Conservation (phyloP, 2,797 vertebrate genomes). For the Catamblyrhynchus diadema region DNA sequence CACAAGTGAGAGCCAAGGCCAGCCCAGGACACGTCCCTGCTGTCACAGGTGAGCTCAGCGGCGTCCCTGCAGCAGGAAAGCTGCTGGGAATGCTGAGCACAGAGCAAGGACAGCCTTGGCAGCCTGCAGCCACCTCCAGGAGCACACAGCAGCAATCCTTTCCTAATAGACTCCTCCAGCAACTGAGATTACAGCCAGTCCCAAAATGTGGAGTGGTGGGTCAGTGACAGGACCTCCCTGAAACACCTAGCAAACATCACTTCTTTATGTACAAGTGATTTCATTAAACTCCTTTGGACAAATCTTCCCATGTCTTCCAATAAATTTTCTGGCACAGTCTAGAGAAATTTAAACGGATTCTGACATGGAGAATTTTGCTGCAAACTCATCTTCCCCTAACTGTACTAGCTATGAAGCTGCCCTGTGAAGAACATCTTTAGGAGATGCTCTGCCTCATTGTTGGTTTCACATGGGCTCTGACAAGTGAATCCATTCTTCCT, state of each 20-base stretch:
- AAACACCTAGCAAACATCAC: background rate
- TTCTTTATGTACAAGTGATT: background rate
- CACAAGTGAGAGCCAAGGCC: rapidly evolving
- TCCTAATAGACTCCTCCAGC: background rate
- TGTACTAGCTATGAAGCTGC: background rate
- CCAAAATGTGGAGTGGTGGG: background rate
- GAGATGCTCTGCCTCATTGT: background rate
- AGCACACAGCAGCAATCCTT: background rate
- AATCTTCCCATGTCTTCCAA: background rate
- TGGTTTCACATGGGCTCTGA: background rate
- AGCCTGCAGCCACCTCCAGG: background rate
- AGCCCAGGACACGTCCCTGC: background rate
- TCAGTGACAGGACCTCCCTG: background rate
- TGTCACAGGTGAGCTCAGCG: background rate
- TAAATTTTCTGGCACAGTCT: background rate
- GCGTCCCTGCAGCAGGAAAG: rapidly evolving
- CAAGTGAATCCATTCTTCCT: background rate
- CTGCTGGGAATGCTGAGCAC: background rate
- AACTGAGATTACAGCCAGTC: background rate
- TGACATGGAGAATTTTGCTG: background rate
- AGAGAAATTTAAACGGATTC: background rate
- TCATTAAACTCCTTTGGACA: background rate
- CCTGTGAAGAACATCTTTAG: background rate
- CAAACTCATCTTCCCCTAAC: background rate
- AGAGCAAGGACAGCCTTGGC: background rate